Base-by-base conservation (phyloP, 2,888 invertebrate species). In the Ophion obscuratus region DNA sequence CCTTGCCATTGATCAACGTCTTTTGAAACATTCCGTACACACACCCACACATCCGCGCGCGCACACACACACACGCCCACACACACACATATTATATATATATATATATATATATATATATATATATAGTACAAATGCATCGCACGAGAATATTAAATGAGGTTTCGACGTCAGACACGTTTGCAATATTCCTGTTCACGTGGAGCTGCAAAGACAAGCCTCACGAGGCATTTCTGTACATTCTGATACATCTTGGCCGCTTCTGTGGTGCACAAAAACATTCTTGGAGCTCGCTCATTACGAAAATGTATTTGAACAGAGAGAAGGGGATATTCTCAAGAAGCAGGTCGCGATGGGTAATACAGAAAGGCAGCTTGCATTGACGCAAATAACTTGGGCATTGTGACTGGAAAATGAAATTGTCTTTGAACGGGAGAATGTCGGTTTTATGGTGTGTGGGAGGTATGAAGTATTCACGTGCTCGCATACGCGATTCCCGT, bases 1-100 rank as follows among this genome's bases (percentile, higher is more conserved):
- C 71, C 59, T 71, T 64, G 78, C 81, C 81, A 82, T 82, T 85
- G 82, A 85, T 82, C 82, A 85, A 81, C 77, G 79, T 82, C 82
- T 79, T 84, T 81, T 73, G 64, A 62, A 71, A 57, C 76, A 14
- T 62, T 44, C 31, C 24, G n/a, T 59, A 53, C 27, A n/a, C 40
- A 47, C 11, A 14, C 17, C 17, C 0, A 53, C 2, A 53, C 4
- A 17, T n/a, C 24, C 1, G 24, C 24, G 24, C 17, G 14, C 7
- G 4, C 7, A 6, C 0, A 6, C 7, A 6, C 7, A 40, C 7
- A 6, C 11, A 11, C 17, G 17, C 2, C 17, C 4, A 53, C 4
- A 17, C 17, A 53, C 7, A 40, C 7, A 36, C 2, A 36, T 36
- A n/a, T n/a, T 36, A 36, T 36, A 36, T 36, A 1, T 36, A 36